Conservation (phyloP, 2,113 vertebrate genomes). For the Serinus canaria region DNA sequence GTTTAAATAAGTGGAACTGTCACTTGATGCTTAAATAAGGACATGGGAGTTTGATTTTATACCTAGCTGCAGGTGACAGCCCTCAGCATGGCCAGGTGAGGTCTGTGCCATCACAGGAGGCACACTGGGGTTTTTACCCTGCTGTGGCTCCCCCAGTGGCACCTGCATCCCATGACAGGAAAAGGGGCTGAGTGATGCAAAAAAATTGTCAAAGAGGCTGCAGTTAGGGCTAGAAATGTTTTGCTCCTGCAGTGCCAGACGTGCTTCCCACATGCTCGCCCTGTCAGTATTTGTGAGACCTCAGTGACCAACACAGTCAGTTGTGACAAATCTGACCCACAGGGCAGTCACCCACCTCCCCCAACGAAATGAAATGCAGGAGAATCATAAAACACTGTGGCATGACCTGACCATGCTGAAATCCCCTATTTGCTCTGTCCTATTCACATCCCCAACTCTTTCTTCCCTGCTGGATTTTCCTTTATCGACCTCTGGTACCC, state of each 20-base stretch:
- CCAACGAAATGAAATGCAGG: not conserved
- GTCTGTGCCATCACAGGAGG: not conserved
- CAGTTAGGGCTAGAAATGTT: not conserved
- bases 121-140: not conserved
- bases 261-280: not conserved
- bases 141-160: not conserved
- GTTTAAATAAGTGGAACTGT: not conserved
- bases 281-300: not conserved
- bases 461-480: not conserved
- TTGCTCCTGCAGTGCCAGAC: not conserved
- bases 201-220: not conserved
- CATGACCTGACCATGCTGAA: not conserved
- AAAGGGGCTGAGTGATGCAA: not conserved
- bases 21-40: constrained; percentile 24
- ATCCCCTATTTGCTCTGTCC: not conserved
- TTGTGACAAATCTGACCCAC: not conserved
- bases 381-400: not conserved
- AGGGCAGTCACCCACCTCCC: not conserved
- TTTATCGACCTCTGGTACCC: not conserved
- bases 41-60: not conserved
- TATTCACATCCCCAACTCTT: rapidly evolving
- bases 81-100: rapidly evolving
- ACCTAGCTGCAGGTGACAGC: not conserved
- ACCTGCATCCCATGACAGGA: not conserved
- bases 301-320: not conserved